A percentile compares a stretch with the other conserved stretches of the same genome.
These are phyloP conservation scores for Phylloscopus trochilus DNA, from an alignment of 2,113 vertebrate genomes.

Conservation along the genomic window DNA sequence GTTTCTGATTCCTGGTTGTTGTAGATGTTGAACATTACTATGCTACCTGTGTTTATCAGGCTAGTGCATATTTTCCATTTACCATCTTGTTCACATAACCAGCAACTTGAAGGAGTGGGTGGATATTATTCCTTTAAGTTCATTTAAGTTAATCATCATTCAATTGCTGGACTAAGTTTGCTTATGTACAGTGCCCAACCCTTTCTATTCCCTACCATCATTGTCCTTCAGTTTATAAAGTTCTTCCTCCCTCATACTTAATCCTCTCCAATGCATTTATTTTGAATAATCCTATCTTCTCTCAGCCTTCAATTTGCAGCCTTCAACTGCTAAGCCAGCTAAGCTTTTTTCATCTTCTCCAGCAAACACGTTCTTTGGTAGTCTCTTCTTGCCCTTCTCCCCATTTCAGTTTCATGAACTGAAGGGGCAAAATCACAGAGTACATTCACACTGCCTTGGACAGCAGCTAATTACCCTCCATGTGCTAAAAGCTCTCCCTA, in stretches of 20 bases:
- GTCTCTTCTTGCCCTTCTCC: background rate
- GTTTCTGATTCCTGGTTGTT: background rate
- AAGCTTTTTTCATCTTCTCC: conserved; percentile 27
- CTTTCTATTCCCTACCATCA: background rate
- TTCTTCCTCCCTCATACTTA: background rate
- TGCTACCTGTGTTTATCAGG: background rate
- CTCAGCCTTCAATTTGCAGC: conserved; percentile 12
- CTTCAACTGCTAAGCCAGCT: conserved; percentile 18
- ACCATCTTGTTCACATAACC: background rate
- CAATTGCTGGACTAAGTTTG: background rate
- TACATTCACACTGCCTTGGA: background rate
- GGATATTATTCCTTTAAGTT: background rate
- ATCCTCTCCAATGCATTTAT: conserved; percentile 25
- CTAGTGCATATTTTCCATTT: background rate
- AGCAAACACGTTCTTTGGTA: background rate
- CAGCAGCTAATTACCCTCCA: background rate
- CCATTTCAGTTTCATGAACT: background rate
- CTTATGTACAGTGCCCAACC: background rate
- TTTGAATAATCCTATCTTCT: conserved; percentile 29
- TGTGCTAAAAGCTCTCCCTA: background rate
- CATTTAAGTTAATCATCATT: background rate
- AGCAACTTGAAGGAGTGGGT: background rate
- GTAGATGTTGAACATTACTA: background rate
- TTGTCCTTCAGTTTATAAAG: conserved; percentile 1
- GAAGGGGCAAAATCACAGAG: background rate